phyloP scores from a whole-genome alignment of 37 sponge, comb jelly and placozoan genomes.

The Beroe forskalii region DNA sequence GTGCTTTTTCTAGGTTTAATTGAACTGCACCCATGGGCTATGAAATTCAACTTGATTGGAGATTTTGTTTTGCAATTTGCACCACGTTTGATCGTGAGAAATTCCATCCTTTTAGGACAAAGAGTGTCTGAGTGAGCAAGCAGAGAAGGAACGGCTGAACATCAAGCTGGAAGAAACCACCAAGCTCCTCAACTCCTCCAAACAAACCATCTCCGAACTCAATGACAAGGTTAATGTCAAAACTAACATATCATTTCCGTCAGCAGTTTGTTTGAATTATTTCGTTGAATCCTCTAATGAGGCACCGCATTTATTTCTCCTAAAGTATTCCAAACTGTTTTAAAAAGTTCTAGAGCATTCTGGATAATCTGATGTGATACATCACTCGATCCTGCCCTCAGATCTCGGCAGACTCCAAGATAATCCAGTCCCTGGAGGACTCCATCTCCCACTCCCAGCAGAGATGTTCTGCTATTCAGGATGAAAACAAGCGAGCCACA shows the following conservation, averaged over 20 bases:
- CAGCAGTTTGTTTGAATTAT: neutral
- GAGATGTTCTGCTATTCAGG: slow-evolving; percentile 27
- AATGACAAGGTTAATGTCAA: slow-evolving; percentile 23
- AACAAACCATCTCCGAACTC: slow-evolving; percentile 16
- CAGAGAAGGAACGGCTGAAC: slow-evolving; percentile 3
- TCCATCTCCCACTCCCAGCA: slow-evolving; percentile 32
- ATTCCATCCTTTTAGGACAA: slow-evolving; percentile 13
- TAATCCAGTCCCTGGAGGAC: slow-evolving; percentile 16
- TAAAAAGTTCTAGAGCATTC: no score
- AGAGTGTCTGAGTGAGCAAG: neutral
- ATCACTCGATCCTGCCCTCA: no score
- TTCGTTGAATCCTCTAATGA: neutral
- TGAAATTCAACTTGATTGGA: no score
- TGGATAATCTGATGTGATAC: no score
- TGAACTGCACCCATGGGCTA: no score
- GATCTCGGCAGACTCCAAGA: slow-evolving; percentile 25
- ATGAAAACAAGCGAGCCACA: slow-evolving; percentile 1
- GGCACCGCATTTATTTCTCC: no score
- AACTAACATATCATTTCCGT: neutral
- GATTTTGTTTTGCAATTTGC: neutral
- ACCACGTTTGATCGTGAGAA: neutral
- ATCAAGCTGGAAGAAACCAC: slow-evolving; percentile 3
- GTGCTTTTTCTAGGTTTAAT: no score
- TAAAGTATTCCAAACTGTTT: no score
- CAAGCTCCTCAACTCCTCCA: neutral